Evolutionary conservation across 1,140 invertebrate genomes (phyloP).

Genomic region (Drosophila eugracilis): DNA sequence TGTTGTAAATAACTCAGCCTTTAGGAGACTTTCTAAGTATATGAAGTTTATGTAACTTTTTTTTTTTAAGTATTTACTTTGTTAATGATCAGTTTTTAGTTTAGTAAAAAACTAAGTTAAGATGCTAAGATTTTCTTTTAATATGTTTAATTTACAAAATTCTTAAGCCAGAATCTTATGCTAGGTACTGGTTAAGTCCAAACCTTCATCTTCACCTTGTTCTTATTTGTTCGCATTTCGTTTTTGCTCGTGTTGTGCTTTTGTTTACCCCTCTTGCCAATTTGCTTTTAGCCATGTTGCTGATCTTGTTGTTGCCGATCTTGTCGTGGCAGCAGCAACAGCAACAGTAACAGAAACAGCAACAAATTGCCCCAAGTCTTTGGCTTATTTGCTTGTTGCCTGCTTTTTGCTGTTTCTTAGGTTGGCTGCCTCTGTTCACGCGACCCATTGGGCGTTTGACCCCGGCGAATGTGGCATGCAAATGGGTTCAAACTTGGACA

Average conservation of each 20-base stretch:
- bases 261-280: slow-evolving; percentile 51
- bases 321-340: slow-evolving; percentile 20
- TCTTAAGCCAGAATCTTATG: not conserved
- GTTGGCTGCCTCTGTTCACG: slow-evolving; percentile 25
- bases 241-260: slow-evolving; percentile 9
- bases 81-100: too few species aligned
- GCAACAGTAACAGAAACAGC: slow-evolving; percentile 5
- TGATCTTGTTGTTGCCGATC: slow-evolving; percentile 36
- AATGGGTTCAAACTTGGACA: slow-evolving; percentile 54
- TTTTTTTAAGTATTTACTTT: not conserved
- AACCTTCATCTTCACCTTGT: not conserved
- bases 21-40: not conserved
- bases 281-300: slow-evolving; percentile 51
- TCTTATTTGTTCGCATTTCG: slow-evolving; percentile 30
- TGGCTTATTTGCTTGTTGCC: slow-evolving; percentile 23
- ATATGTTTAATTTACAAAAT: not conserved
- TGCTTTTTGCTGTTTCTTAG: slow-evolving; percentile 19
- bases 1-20: not conserved
- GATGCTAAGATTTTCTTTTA: not conserved
- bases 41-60: not conserved
- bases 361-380: slow-evolving; percentile 45
- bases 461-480: slow-evolving; percentile 46
- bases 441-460: slow-evolving; percentile 46
- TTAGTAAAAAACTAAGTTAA: too few species aligned
- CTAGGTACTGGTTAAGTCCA: not conserved